Evolutionary conservation across 2,797 vertebrate species (phyloP).

Genomic region (Scyliorhinus canicula): DNA sequence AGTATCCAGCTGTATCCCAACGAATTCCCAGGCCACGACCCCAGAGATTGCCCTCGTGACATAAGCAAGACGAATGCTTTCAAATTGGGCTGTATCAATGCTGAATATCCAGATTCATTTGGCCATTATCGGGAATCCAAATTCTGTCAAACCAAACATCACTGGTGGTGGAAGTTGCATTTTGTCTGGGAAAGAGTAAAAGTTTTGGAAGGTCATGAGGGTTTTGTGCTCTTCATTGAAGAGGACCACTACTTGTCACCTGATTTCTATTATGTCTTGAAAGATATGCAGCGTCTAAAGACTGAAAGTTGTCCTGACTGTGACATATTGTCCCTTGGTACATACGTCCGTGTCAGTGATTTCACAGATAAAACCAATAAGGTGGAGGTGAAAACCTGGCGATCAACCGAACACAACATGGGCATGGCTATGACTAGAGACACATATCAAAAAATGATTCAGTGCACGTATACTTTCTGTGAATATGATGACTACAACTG

Average conservation of each 20-base stretch:
- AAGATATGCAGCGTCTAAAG: conserved; percentile 70
- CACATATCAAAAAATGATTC: conserved; percentile 77
- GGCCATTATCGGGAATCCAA: conserved; percentile 94
- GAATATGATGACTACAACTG: conserved; percentile 98
- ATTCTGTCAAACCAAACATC: conserved; percentile 96
- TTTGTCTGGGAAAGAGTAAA: conserved; percentile 91
- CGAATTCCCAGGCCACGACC: conserved; percentile 91
- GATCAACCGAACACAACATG: conserved; percentile 98
- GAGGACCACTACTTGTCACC: conserved; percentile 90
- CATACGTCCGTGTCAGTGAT: conserved; percentile 67
- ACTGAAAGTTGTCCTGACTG: conserved; percentile 78
- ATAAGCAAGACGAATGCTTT: conserved; percentile 76
- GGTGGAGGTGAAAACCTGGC: conserved; percentile 91
- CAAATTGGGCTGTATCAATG: conserved; percentile 86
- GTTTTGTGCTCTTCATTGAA: conserved; percentile 81
- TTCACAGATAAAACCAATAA: conserved; percentile 79
- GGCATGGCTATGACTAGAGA: conserved; percentile 83
- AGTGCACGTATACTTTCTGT: conserved; percentile 91
- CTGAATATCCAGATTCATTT: conserved; percentile 89
- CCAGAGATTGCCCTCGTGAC: conserved; percentile 87
- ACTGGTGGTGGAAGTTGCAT: conserved; percentile 99
- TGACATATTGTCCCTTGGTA: conserved; percentile 81
- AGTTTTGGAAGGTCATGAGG: conserved; percentile 69
- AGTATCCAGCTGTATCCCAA: conserved; percentile 90
- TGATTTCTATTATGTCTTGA: conserved; percentile 82